Base-by-base conservation (phyloP, 2,113 vertebrate genomes). In the Grammomys surdaster region DNA sequence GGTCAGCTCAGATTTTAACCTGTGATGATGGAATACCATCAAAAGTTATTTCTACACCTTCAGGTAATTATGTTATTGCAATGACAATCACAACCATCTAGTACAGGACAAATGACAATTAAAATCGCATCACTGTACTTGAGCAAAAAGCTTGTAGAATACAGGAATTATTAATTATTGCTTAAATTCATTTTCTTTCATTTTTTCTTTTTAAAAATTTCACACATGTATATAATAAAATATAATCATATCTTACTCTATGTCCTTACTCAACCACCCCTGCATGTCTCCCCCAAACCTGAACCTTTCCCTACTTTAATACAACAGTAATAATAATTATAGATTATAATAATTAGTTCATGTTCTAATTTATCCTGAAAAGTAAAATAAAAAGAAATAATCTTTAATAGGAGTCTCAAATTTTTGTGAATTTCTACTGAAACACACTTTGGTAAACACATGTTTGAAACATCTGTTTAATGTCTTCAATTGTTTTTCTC, bases 391-490 rank as follows among this genome's bases (percentile, higher is more conserved):
- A 58, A n/a, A 77, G 51, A 58, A 46, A n/a, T 89, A 67, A 56
- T 43, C n/a, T 98, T 82, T 72, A 51, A 97, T 95, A 94, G 88
- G 95, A 73, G 65, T 97, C 94, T 97, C 19, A 84, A 91, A 77
- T 73, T 93, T 97, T 24, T 95, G 97, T 94, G 90, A 78, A 77
- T 88, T 98, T 40, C 76, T 13, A 94, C 36, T 93, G 33, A 46
- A 63, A 93, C 96, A 98, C 56, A 72, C 36, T 95, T 98, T 97
- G 58, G 8, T 97, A 82, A 98, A 76, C 65, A 96, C n/a, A 56
- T 13, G 4, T 97, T 97, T 94, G 90, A 78, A 97, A 97, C 96
- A 97, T 93, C 89, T 28, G 82, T 96, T 96, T 97, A 94, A 96
- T 77, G 28, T 95, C 97, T 98, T 86, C 16, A 8, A 94, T 95